These are phyloP conservation scores for Furcifer pardalis DNA, from an alignment of 2,797 vertebrate species.

Conservation along the genomic window DNA sequence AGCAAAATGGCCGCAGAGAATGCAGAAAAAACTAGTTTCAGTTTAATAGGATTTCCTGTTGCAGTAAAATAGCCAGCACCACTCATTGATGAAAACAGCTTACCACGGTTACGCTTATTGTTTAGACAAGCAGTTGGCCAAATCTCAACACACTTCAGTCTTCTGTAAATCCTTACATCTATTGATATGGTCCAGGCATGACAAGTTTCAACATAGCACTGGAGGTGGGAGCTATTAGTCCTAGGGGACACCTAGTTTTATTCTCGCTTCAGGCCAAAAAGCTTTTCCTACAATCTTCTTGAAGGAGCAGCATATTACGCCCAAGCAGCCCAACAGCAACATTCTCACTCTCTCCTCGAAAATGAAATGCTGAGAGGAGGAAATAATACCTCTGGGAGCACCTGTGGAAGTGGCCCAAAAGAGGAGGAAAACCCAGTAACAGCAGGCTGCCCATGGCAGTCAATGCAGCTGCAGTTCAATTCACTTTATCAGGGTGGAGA, in stretches of 20 bases:
- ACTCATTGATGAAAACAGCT: background rate
- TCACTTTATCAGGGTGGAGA: background rate
- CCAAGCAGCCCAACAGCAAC: background rate
- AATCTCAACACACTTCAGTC: too few species aligned
- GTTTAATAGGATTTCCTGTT: background rate
- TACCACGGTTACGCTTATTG: too few species aligned
- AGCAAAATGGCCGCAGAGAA: background rate
- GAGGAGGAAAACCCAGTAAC: background rate
- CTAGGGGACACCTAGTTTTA: too few species aligned
- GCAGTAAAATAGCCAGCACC: background rate
- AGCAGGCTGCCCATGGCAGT: background rate
- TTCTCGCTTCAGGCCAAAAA: too few species aligned
- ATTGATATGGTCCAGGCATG: too few species aligned
- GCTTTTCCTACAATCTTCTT: too few species aligned
- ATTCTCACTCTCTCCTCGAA: background rate
- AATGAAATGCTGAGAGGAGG: too few species aligned
- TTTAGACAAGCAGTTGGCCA: too few species aligned
- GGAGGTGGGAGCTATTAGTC: too few species aligned
- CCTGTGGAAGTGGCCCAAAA: background rate
- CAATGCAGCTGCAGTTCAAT: background rate
- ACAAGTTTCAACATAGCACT: too few species aligned
- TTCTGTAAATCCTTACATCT: too few species aligned
- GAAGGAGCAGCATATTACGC: too few species aligned
- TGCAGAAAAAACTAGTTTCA: background rate
- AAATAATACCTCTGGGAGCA: background rate